A percentile compares a stretch with the other conserved stretches of the same genome.
Evolutionary conservation across 92 coral and sea anemone genomes (phyloP).

Genomic region (Parazoanthus swiftii): DNA sequence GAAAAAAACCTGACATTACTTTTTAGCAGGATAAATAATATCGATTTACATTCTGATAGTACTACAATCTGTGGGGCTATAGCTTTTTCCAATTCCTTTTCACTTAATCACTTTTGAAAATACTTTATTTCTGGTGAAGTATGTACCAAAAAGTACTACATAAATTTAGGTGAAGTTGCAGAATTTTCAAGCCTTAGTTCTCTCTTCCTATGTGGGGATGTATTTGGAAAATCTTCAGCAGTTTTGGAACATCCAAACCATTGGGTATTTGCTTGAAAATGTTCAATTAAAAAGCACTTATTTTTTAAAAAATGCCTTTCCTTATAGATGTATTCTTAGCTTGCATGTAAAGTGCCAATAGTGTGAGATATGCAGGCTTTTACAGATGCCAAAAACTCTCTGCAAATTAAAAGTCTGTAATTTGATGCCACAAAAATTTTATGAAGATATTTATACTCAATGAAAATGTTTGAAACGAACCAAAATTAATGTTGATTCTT

Average conservation of each 20-base stretch:
- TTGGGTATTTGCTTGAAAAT: not conserved
- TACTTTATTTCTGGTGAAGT: too few species aligned
- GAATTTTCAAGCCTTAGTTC: too few species aligned
- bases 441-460: not conserved
- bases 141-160: too few species aligned
- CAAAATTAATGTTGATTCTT: slow-evolving; percentile 21
- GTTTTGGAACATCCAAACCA: too few species aligned
- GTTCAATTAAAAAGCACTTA: not conserved
- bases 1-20: too few species aligned
- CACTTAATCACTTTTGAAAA: too few species aligned
- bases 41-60: too few species aligned
- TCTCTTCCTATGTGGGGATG: too few species aligned
- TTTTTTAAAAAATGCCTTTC: not conserved
- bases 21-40: too few species aligned
- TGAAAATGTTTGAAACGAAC: not conserved
- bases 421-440: not conserved
- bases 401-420: not conserved
- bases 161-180: not conserved
- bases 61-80: not conserved
- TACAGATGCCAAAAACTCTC: not conserved
- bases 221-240: not conserved
- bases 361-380: not conserved
- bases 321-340: not conserved
- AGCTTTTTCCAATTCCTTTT: too few species aligned
- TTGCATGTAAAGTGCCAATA: not conserved